These are phyloP conservation scores for Macrotrachela quadricornifera DNA, from an alignment of 1,140 invertebrate genomes.

Conservation along the genomic window DNA sequence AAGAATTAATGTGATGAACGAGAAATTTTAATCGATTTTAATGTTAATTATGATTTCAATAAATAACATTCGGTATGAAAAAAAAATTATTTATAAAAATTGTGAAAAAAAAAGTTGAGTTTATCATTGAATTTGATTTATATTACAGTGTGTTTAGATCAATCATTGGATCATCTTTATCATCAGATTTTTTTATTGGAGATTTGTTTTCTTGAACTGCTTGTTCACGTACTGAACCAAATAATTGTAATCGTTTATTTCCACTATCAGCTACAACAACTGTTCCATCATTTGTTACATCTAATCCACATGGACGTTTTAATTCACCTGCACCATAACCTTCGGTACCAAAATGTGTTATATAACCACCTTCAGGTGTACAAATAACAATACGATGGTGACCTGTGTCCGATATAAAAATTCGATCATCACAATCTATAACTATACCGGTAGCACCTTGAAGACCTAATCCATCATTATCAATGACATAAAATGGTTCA, in stretches of 20 bases:
- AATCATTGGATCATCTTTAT: no score
- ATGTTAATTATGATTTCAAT: no score
- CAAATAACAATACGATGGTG: constrained; percentile 23
- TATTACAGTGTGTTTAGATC: no score
- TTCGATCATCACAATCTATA: constrained; percentile 17
- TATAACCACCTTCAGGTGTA: constrained; percentile 19
- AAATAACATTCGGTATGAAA: no score
- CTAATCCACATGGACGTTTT: constrained; percentile 89
- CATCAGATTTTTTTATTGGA: no score
- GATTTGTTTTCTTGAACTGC: no score
- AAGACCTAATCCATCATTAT: constrained; percentile 52
- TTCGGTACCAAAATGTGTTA: constrained; percentile 31
- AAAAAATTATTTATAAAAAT: no score
- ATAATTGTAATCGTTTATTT: constrained; percentile 92
- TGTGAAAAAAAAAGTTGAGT: no score
- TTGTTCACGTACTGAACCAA: constrained; percentile 27
- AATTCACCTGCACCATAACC: constrained; percentile 40
- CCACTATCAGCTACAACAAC: constrained; percentile 90
- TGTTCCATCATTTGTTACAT: constrained; percentile 86
- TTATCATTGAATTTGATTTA: no score
- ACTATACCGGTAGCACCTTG: constrained; percentile 22
- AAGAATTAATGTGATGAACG: no score
- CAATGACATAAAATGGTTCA: constrained; percentile 58
- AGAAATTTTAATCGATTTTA: no score
- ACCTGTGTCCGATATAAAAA: constrained; percentile 20